phyloP scores from a whole-genome alignment of 1,140 invertebrate genomes.

The Akabosia matsudoensis region DNA sequence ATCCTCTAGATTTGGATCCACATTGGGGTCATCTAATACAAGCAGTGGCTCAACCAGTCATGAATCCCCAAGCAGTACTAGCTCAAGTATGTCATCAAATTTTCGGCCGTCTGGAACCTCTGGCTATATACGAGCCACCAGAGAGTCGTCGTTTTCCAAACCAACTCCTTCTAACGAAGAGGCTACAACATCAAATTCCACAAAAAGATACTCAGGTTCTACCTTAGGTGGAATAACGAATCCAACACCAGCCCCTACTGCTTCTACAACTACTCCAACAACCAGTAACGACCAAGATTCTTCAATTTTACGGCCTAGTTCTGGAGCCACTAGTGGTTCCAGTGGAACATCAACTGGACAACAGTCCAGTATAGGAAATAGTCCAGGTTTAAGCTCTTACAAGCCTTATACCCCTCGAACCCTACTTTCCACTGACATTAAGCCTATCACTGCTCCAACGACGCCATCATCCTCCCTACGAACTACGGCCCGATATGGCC shows the following conservation, averaged over 20 bases:
- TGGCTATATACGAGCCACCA: not conserved
- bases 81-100: not conserved
- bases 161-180: not conserved
- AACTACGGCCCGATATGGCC: conserved; percentile 35
- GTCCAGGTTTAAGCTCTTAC: conserved; percentile 8
- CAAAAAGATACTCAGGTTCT: not conserved
- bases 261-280: not conserved
- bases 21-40: not conserved
- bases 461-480: conserved; percentile 31
- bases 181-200: not conserved
- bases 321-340: not conserved
- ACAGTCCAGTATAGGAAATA: not conserved
- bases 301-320: no score
- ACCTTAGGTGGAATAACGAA: no score
- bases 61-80: not conserved
- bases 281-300: no score
- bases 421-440: conserved; percentile 14
- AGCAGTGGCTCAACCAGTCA: not conserved
- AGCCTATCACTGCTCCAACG: not conserved
- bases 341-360: not conserved
- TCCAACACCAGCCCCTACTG: not conserved
- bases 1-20: not conserved
- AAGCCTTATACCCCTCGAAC: not conserved
- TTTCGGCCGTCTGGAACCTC: conserved; percentile 5
- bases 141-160: not conserved